Conservation (phyloP, 23 tunicate species). For the Halocynthia aurantium region DNA sequence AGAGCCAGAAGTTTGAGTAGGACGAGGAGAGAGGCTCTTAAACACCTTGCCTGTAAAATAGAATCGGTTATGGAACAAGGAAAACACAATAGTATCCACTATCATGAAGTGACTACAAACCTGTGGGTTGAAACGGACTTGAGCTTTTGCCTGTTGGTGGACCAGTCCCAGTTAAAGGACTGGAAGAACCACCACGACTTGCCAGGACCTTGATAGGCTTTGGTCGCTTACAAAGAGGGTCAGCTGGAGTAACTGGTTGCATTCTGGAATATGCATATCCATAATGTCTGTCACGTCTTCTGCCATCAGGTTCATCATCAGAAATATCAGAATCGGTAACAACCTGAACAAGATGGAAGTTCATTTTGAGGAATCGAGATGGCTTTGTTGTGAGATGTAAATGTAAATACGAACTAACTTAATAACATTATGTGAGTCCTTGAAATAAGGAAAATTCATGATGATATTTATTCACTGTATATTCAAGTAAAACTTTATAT, state of each 20-base stretch:
- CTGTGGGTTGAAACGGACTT: constrained; percentile 90
- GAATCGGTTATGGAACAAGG: not conserved
- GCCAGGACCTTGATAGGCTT: constrained; percentile 61
- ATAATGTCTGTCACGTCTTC: constrained; percentile 17
- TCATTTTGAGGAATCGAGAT: too few relatives aligned
- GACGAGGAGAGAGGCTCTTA: constrained; percentile 51
- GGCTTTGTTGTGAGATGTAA: too few relatives aligned
- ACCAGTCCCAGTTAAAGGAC: constrained; percentile 41
- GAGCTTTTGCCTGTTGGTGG: constrained; percentile 46
- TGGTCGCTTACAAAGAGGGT: constrained; percentile 52
- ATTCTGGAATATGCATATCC: not conserved
- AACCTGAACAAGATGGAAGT: constrained; percentile 24
- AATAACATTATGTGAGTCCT: too few relatives aligned
- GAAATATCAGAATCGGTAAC: constrained; percentile 63
- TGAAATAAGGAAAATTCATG: too few relatives aligned
- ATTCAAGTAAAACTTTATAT: too few relatives aligned
- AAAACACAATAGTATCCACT: not conserved
- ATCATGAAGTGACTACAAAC: constrained; percentile 17
- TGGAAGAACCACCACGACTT: constrained; percentile 30
- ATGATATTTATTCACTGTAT: too few relatives aligned
- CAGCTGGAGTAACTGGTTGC: constrained; percentile 5
- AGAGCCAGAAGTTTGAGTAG: not conserved
- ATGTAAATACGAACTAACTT: too few relatives aligned
- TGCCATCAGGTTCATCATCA: constrained; percentile 66
- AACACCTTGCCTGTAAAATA: constrained; percentile 46